Base-by-base conservation (phyloP, 2,113 vertebrate species). In the Atractosteus spatula region DNA sequence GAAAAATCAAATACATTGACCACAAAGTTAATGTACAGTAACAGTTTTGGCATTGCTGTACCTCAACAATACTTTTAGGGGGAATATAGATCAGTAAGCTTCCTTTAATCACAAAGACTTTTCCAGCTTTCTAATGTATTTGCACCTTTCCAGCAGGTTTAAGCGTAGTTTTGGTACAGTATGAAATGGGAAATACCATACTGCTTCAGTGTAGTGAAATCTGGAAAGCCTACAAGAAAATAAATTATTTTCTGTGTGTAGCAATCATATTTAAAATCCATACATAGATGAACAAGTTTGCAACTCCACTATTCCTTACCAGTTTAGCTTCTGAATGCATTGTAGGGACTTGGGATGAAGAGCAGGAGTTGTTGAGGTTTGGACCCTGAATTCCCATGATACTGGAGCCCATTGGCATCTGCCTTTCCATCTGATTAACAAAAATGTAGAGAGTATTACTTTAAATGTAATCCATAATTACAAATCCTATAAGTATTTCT, bases 241-340 rank as follows among this genome's bases (percentile, higher is more conserved):
- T 51, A 51, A 7, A 51, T 51, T 7, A 7, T 51, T 51, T 10
- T 51, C 10, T 51, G 47, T 51, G 47, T 11, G 13, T 13, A 16
- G 14, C 57, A 59, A 13, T 29, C 29, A 29, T 29, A 29, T 29
- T 29, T 29, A 29, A 13, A 16, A 59, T 59, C 5, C n/a, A 59
- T 5, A 16, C n/a, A 14, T 3, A 11, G n/a, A 13, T 29, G 29
- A 13, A 13, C 3, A 5, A 59, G 14, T 16, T 5, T 6, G n/a
- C 7, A 64, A 87, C 89, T 91, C 84, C 66, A 2, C 12, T 4
- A 74, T 11, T 71, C 79, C 59, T 94, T 91, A 98, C 97, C 96
- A 99, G 94, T 92, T 99, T 99, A 89, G 97, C 96, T 87, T 99
- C 97, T 79, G 97, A 98, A 89, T 98, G 97, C 96, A 99, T 97